phyloP scores from a whole-genome alignment of 2,113 vertebrate genomes.

The Strix aluco region DNA sequence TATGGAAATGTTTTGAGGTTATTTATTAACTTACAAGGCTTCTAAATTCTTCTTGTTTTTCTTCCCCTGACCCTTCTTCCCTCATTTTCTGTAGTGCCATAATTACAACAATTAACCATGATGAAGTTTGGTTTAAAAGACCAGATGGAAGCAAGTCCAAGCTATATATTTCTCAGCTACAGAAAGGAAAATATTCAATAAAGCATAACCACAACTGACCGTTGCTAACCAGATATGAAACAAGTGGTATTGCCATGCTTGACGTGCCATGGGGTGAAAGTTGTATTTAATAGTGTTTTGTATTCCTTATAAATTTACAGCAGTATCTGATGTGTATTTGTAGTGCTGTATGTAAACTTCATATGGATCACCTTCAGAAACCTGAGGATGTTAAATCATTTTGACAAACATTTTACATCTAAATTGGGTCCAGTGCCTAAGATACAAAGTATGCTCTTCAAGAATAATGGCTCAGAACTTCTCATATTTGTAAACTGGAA shows the following conservation, averaged over 20 bases:
- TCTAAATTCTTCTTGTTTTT: constrained; percentile 2
- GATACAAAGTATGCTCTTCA: constrained; percentile 20
- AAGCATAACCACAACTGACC: constrained; percentile 85
- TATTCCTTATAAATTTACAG: constrained; percentile 27
- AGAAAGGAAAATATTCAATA: constrained; percentile 98
- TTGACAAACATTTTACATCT: constrained; percentile 15
- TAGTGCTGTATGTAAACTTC: constrained; percentile 49
- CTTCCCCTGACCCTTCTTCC: constrained; percentile 9
- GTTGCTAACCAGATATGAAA: constrained; percentile 46
- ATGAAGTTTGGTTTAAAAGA: constrained; percentile 98
- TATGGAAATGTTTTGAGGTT: neutral
- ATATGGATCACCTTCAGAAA: constrained; percentile 26
- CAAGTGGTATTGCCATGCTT: constrained; percentile 70
- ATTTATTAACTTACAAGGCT: neutral
- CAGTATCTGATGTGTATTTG: constrained; percentile 54
- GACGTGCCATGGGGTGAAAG: constrained; percentile 76
- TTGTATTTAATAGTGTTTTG: constrained; percentile 62
- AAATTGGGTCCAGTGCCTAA: constrained; percentile 30
- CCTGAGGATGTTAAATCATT: constrained; percentile 6
- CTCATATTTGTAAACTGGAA: neutral
- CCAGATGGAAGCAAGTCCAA: constrained; percentile 97
- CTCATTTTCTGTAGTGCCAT: constrained; percentile 80
- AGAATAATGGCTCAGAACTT: neutral
- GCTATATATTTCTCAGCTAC: constrained; percentile 95
- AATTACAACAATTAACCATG: constrained; percentile 97